Evolutionary conservation across 2,888 invertebrate species (phyloP), one percentile per base, ranked within the genome.

Genomic region (Taphrorychus bicolor): DNA sequence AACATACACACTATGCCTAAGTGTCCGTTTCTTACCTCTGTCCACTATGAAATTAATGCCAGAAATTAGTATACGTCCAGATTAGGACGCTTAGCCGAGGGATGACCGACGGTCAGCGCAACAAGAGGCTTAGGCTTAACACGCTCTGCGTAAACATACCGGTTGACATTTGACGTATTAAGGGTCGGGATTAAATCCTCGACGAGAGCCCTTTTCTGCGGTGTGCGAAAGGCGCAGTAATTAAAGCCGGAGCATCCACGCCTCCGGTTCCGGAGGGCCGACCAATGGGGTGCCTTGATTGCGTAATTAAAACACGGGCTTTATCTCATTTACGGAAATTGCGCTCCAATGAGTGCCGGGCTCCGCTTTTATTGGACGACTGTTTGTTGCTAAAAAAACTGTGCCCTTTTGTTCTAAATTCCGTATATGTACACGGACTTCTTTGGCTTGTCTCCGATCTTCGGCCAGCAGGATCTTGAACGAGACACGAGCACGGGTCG

Each of bases 251-350:
- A 22, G 51, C 18, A 7, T 57, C 74, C 77, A 76, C 80, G 76
- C 81, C 80, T 79, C 19, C 42, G 14, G 23, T 19, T 14, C 49
- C 11, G 41, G 53, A 22, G 14, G 14, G 17, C 23, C 75, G 65
- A 45, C 82, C 82, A 82, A 82, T 80, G 72, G 71, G 70, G 69
- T 71, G 65, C 72, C 77, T 82, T 82, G 82, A 82, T 82, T 82
- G 79, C 77, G 79, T 82, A 82, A 82, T 82, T 82, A 82, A 81
- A 81, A 81, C 81, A 22, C 51, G 59, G 51, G 41, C 56, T 64
- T 69, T 69, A 64, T 63, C 45, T 64, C 52, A 64, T 69, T 63
- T 69, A 63, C 60, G 63, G 60, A 69, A 51, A 62, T 52, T 48
- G 52, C 60, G 57, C 16, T 32, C 64, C 63, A 63, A 68, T 68